These are phyloP conservation scores for Phasia obesa DNA, from an alignment of 2,888 invertebrate species.

Conservation along the genomic window DNA sequence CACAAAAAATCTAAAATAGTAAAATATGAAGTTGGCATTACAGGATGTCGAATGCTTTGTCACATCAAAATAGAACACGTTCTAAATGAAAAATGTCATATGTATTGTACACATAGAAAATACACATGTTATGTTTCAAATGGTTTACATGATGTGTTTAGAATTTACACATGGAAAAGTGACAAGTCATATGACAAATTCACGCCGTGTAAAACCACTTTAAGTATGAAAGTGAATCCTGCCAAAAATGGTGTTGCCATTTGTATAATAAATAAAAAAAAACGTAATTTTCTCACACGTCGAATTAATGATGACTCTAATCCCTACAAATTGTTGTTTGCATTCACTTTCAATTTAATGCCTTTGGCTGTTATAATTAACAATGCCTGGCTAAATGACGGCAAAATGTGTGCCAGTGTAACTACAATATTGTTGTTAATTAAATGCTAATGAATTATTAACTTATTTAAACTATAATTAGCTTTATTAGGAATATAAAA, in stretches of 20 bases:
- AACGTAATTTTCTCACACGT: slow-evolving; percentile 1
- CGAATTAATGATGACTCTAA: background rate
- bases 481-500: slow-evolving; percentile 16
- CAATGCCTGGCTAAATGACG: background rate
- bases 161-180: too few species aligned
- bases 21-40: too few species aligned
- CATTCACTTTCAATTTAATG: slow-evolving; percentile 5
- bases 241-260: slow-evolving; percentile 18
- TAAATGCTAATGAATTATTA: slow-evolving; percentile 54
- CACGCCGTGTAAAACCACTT: too few species aligned
- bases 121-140: too few species aligned
- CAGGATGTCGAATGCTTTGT: too few species aligned
- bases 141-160: too few species aligned
- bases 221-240: too few species aligned
- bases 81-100: too few species aligned
- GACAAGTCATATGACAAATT: too few species aligned
- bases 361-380: slow-evolving; percentile 24
- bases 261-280: background rate
- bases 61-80: too few species aligned
- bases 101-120: too few species aligned
- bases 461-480: slow-evolving; percentile 31
- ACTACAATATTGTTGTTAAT: slow-evolving; percentile 18
- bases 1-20: too few species aligned
- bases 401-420: slow-evolving; percentile 5
- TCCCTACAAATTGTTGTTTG: background rate